Base-by-base conservation (phyloP, 2,797 vertebrate species). In the Dipus sagitta region DNA sequence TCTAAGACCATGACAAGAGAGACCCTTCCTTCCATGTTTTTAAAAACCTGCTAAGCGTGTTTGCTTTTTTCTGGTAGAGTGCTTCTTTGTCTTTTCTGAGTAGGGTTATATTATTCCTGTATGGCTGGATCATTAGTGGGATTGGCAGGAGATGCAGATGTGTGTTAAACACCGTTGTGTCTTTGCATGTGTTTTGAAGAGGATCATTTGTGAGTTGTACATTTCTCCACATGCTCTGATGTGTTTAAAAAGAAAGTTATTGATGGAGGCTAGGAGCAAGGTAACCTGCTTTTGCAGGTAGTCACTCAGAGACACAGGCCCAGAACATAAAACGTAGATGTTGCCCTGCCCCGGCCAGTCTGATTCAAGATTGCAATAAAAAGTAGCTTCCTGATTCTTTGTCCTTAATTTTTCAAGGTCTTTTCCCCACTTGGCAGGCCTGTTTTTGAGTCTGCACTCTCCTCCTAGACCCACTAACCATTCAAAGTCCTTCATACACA, bases 41-140 rank as follows among this genome's bases (percentile, higher is more conserved):
- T 12, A 30, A 78, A 4, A 70, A 24, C 64, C 42, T 88, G 1
- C 38, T 89, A n/a, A 65, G 42, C 34, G 62, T 88, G 14, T 58
- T 70, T 30, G 3, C 58, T 47, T 70, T 90, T 82, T 83, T 58
- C 71, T 42, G 38, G 3, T 42, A 68, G 3, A 10, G 24, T 80
- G 13, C 54, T 58, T 77, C 2, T 65, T 6, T 78, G 62, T 86
- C 81, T 76, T 95, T 85, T 89, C 79, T 64, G 84, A 82, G 14
- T 67, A 47, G 38, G 32, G 28, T 86, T 90, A 62, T 87, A 77
- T 75, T 87, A 60, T 64, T 75, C 28, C 20, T 79, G 88, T 91
- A 75, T 62, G 86, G 65, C 52, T 86, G 85, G 23, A 70, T 86
- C 52, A 68, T 20, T 47, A 84, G 34, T 26, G 60, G 30, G 42